phyloP scores from a whole-genome alignment of 2,113 vertebrate genomes.

The Bubalus kerabau region DNA sequence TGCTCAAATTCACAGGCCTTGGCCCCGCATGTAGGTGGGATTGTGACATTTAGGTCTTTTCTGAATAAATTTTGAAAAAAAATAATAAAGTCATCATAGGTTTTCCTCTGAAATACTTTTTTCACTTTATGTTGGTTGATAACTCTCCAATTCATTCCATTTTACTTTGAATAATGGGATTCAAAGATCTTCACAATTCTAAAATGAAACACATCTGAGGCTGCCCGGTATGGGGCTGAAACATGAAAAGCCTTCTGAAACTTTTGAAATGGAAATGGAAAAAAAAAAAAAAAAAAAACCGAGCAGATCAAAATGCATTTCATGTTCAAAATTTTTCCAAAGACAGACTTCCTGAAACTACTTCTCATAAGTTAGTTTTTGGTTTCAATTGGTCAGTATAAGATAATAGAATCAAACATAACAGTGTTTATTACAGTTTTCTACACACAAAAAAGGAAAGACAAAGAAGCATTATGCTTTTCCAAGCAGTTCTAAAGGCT shows the following conservation, averaged over 20 bases:
- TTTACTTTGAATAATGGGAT: conserved; percentile 72
- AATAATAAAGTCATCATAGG: background rate
- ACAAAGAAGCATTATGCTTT: background rate
- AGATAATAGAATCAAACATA: background rate
- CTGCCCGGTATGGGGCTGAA: conserved; percentile 16
- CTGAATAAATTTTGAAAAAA: background rate
- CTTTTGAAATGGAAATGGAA: conserved; percentile 69
- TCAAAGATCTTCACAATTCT: conserved; percentile 55
- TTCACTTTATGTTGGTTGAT: conserved; percentile 54
- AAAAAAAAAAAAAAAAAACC: background rate
- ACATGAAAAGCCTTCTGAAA: conserved; percentile 60
- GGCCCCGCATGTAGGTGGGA: background rate
- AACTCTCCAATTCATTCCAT: conserved; percentile 60
- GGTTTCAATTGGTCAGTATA: background rate
- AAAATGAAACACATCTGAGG: conserved; percentile 65
- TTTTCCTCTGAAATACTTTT: conserved; percentile 55
- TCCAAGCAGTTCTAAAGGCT: background rate
- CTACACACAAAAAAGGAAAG: background rate
- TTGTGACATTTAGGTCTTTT: background rate
- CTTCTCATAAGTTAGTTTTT: conserved; percentile 45
- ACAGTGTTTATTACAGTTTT: background rate
- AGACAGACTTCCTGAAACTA: conserved; percentile 56
- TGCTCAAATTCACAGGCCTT: background rate
- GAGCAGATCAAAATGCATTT: conserved; percentile 67
- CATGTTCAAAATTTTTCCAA: conserved; percentile 59